Base-by-base conservation (phyloP, 1,140 invertebrate species). In the Calliphora vicina region DNA sequence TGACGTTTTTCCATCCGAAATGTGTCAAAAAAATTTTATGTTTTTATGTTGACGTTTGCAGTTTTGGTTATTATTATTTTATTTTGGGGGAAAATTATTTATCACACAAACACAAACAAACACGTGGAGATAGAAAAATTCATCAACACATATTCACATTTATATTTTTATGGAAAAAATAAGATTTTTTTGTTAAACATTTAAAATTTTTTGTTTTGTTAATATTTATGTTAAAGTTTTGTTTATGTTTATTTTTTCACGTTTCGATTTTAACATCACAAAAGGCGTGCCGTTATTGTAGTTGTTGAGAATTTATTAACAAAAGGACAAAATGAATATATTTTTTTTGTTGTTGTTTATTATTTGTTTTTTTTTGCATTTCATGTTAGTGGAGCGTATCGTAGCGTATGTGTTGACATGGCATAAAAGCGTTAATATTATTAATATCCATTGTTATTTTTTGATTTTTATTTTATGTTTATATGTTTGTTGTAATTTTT, bases 401-500 rank as follows among this genome's bases (percentile, higher is more conserved):
- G 86, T 87, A 85, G 82, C 87, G 84, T 85, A 88, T 88, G 87
- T 88, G 87, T 88, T 88, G 87, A 88, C 87, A 86, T 84, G 86
- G 87, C 87, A 88, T 80, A 88, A 88, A 88, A 87, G 85, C 86
- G 82, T 17, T 84, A 74, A 86, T 86, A 88, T 88, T 86, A 86
- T 88, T 87, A 80, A 85, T 85, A 88, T 88, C 85, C 84, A 88
- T 88, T 88, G 86, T 88, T 87, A 43, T 78, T 78, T 35, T 43
- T 17, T 76, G 8, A 15, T 25, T 73, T 26, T 23, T 72, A 25
- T 23, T 73, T 73, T 25, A 42, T 78, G 12, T 78, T 78, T 78
- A 20, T 23, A 17, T 43, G 17, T 20, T 73, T 76, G 73, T 35
- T 76, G 2, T 76, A 42, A 29, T 35, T 76, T 76, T 76, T 76